Evolutionary conservation across 1,140 invertebrate genomes (phyloP), one percentile per base, ranked within the genome.

Genomic region (Drosophila yakuba): DNA sequence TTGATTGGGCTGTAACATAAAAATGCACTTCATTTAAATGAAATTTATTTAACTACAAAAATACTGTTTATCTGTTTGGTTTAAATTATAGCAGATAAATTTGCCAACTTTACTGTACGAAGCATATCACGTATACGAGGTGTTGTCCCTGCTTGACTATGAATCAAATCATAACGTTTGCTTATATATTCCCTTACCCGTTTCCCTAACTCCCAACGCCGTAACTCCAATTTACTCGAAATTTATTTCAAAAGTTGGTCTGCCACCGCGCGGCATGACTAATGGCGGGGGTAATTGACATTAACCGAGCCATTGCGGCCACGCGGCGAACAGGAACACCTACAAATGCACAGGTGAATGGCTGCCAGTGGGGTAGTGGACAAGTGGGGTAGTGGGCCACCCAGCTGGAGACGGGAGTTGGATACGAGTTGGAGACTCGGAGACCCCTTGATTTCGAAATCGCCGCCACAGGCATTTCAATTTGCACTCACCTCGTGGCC

Each of bases 401-500:
- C 5, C 4, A 2, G 20, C 1, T 10, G 20, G 12, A n/a, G 12
- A 5, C 12, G 17, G 2, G 20, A 20, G 20, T 20, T 20, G 20
- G 20, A 20, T 1, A 20, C 20, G 20, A 20, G 20, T 20, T 17
- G 17, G 17, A 17, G 17, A 17, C 17, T 17, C 17, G 17, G 17
- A 17, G 44, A 38, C 12, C 62, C 23, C 7, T 8, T 20, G 44
- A 25, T 50, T 54, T 57, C 2, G 28, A 8, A 8, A 32, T 32
- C 17, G n/a, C 35, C 17, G 36, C 36, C 50, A 39, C 44, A 54
- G 36, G 41, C 48, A n/a, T 51, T 56, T 57, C 38, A 41, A 60
- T 61, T 67, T 28, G 23, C 78, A 88, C 77, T 91, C 74, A 92
- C 92, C 92, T 92, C 92, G 90, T 92, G 91, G 66, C 90, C 91